Evolutionary conservation across 92 coral and sea anemone genomes (phyloP).

Genomic region (Siderastrea radians): DNA sequence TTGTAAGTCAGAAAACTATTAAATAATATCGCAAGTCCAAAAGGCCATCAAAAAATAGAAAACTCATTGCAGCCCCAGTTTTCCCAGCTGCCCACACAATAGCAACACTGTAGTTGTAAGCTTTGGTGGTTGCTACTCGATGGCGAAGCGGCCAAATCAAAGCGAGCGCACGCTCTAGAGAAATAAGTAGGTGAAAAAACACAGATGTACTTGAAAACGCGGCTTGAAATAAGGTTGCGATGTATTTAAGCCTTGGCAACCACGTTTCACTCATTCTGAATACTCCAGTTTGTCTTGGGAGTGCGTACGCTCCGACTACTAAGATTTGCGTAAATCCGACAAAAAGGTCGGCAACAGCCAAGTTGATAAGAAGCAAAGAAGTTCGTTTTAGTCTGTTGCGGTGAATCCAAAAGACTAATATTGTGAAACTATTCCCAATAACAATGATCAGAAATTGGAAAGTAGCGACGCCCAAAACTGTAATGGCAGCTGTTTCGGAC

Average conservation of each 20-base stretch:
- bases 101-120: background rate
- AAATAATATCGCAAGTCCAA: background rate
- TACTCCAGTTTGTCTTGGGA: background rate
- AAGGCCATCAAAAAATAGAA: background rate
- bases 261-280: background rate
- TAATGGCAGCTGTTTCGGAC: background rate
- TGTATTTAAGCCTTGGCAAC: background rate
- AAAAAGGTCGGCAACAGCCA: slow-evolving; percentile 3
- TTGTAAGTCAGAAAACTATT: background rate
- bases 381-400: background rate
- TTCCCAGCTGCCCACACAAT: slow-evolving; percentile 6
- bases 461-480: background rate
- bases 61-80: background rate
- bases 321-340: background rate
- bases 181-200: background rate
- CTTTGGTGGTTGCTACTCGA: background rate
- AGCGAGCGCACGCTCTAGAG: too few relatives aligned
- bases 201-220: background rate
- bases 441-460: background rate
- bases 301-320: background rate
- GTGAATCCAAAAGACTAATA: background rate
- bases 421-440: background rate
- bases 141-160: slow-evolving; percentile 26
- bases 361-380: background rate
- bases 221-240: background rate